These are phyloP conservation scores for Mythimna lalbum DNA, from an alignment of 2,888 invertebrate species.

Conservation along the genomic window DNA sequence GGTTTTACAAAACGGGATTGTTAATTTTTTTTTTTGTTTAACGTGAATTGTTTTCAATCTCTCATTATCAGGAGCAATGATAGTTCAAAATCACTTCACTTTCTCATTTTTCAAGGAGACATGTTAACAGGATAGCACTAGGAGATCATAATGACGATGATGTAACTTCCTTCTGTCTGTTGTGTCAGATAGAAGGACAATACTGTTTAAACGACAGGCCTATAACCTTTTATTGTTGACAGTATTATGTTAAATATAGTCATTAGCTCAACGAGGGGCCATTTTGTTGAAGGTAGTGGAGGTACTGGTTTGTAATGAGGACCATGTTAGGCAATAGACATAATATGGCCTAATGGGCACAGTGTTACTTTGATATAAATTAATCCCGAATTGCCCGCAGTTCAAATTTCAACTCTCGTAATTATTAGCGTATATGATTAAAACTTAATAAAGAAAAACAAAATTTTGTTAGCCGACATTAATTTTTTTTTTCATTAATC, in stretches of 20 bases:
- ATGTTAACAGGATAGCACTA: not conserved
- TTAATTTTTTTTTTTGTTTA: not conserved
- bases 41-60: not conserved
- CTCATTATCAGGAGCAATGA: not conserved
- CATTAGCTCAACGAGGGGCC: not conserved
- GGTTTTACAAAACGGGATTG: too few species aligned
- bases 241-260: constrained; percentile 19
- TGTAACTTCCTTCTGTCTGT: not conserved
- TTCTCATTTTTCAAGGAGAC: not conserved
- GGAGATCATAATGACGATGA: not conserved
- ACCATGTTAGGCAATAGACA: not conserved
- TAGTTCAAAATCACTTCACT: not conserved
- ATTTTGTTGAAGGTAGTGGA: not conserved
- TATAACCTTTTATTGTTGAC: not conserved
- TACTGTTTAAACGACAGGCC: not conserved
- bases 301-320: not conserved
- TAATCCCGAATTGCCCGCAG: too few species aligned
- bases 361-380: not conserved
- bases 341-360: not conserved
- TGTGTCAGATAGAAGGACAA: not conserved
- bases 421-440: not conserved
- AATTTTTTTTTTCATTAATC: constrained; percentile 22
- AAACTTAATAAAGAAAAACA: not conserved
- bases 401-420: too few species aligned
- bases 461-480: not conserved